Percentiles rank a stretch among this genome's conserved stretches.
These are phyloP conservation scores for Hyposoter didymator DNA, from an alignment of 2,888 invertebrate genomes.

Conservation along the genomic window DNA sequence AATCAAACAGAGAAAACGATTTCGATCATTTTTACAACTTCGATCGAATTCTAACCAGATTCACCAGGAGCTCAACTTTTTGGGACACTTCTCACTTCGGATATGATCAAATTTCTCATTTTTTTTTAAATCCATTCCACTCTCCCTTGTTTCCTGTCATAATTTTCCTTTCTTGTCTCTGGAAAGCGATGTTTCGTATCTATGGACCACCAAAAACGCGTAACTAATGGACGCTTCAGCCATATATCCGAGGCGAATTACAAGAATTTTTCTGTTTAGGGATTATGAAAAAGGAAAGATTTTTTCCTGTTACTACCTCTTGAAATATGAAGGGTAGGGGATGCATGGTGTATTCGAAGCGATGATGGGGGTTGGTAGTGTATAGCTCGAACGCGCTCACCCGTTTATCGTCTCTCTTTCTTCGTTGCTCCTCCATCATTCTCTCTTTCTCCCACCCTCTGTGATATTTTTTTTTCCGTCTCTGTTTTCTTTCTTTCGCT, in stretches of 20 bases:
- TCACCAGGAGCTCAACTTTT: neutral
- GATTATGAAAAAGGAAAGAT: constrained; percentile 61
- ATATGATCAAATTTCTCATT: neutral
- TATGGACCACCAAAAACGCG: neutral
- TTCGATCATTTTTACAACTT: neutral
- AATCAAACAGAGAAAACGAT: neutral
- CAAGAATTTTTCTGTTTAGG: constrained; percentile 81
- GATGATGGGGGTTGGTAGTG: constrained; percentile 50
- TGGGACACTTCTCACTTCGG: neutral
- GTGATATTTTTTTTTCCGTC: constrained; percentile 4
- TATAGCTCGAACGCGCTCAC: constrained; percentile 40
- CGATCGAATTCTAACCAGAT: neutral
- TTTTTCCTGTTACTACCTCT: constrained; percentile 4
- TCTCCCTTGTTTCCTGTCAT: neutral
- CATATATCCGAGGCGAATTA: constrained; percentile 74
- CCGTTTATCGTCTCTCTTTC: constrained; percentile 24
- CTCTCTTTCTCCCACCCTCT: constrained; percentile 3
- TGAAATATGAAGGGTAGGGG: constrained; percentile 56
- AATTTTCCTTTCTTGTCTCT: neutral
- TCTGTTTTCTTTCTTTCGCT: neutral
- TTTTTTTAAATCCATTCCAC: neutral
- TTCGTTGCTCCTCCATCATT: neutral
- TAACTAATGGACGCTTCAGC: constrained; percentile 12
- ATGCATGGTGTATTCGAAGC: constrained; percentile 46
- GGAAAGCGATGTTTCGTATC: neutral